phyloP scores from a whole-genome alignment of 2,797 vertebrate species.

The Karalla daura region DNA sequence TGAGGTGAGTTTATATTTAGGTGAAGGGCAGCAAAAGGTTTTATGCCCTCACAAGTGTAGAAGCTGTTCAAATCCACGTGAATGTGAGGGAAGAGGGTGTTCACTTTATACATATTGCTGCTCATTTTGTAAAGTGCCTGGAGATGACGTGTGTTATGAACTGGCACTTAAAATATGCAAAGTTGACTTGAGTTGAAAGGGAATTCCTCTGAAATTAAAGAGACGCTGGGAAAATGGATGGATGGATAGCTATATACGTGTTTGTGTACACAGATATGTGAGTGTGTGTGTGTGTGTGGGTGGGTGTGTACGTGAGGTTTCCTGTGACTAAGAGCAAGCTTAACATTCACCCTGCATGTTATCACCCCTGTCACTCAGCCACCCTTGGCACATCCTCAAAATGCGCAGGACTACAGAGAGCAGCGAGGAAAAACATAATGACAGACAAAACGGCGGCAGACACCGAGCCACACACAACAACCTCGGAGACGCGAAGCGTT shows the following conservation, averaged over 20 bases:
- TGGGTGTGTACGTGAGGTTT: background rate
- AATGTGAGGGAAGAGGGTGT: too few species aligned
- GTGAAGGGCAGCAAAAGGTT: too few species aligned
- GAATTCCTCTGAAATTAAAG: too few species aligned
- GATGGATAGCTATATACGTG: background rate
- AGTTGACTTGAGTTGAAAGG: too few species aligned
- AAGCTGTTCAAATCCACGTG: too few species aligned
- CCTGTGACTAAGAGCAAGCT: slow-evolving; percentile 60
- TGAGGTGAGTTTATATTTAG: too few species aligned
- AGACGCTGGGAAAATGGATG: too few species aligned
- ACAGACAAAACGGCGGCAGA: slow-evolving; percentile 51
- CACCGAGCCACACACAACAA: slow-evolving; percentile 25
- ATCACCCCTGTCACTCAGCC: slow-evolving; percentile 57
- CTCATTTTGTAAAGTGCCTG: too few species aligned
- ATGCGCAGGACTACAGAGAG: slow-evolving; percentile 39
- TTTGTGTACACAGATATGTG: slow-evolving; percentile 3
- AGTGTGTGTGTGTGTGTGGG: slow-evolving; percentile 1
- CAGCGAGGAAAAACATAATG: slow-evolving; percentile 52
- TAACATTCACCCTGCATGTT: slow-evolving; percentile 58
- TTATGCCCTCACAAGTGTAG: too few species aligned
- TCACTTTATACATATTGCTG: too few species aligned
- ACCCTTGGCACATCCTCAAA: slow-evolving; percentile 57
- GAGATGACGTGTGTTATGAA: too few species aligned
- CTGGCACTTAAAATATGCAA: too few species aligned
- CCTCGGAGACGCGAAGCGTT: slow-evolving; percentile 14